phyloP scores from a whole-genome alignment of 1,140 invertebrate genomes.

The Hormaphis cornu region DNA sequence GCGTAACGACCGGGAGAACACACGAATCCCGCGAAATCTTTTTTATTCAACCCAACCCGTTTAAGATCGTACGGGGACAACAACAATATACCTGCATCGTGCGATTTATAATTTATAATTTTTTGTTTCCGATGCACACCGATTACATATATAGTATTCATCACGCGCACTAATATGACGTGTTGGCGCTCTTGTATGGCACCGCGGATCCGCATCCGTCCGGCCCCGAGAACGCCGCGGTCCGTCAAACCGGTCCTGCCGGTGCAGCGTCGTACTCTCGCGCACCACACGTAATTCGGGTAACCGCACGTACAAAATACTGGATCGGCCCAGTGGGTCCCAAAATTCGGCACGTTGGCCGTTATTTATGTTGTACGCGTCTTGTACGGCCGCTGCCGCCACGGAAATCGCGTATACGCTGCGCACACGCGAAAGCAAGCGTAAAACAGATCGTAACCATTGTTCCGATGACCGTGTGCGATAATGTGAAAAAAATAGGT shows the following conservation, averaged over 20 bases:
- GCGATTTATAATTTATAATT: no score
- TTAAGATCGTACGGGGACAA: no score
- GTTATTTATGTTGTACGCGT: no score
- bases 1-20: neutral
- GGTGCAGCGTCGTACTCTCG: neutral
- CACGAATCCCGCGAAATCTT: neutral
- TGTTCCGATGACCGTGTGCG: neutral
- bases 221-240: slow-evolving; percentile 4
- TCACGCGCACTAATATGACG: no score
- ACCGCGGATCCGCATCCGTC: neutral
- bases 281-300: neutral
- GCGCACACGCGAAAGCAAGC: neutral
- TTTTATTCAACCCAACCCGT: neutral
- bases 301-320: neutral
- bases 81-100: no score
- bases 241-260: slow-evolving; percentile 25
- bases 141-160: neutral
- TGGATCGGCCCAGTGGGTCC: slow-evolving; percentile 4
- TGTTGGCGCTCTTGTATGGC: no score
- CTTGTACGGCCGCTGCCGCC: no score
- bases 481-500: neutral
- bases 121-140: neutral
- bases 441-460: no score
- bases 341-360: no score
- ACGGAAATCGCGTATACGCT: neutral